Base-by-base conservation (phyloP, 2,888 invertebrate genomes). In the Vanessa cardui region DNA sequence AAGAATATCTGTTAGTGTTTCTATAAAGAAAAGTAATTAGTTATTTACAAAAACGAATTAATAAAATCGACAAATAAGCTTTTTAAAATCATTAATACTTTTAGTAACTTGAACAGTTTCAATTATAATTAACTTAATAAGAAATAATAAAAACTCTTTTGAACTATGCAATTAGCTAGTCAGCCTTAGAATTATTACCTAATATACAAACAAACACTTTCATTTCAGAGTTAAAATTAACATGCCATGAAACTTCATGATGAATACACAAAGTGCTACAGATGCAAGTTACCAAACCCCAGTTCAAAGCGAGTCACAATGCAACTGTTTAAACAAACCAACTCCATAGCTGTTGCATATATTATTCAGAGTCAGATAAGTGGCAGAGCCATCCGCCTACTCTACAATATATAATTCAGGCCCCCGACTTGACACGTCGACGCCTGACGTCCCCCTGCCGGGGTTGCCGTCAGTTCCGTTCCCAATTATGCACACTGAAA, bases 401-500 rank as follows among this genome's bases (percentile, higher is more conserved):
- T 80, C 84, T 83, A 75, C 80, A 82, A 91, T 92, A 88, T 89
- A 87, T 92, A 85, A 92, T 92, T 92, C 91, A 92, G 50, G 78
- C 63, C 74, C 69, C 76, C 77, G 87, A 86, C 90, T 90, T 92
- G 92, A 91, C 92, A 92, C 90, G 91, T 91, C 92, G 90, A 78
- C 91, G 86, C 89, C 82, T 83, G 81, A 81, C 81, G 77, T 73
- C 77, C 78, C 77, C 76, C 79, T 76, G 60, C 56, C 67, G 80
- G 72, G 80, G 82, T 80, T 73, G 79, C 81, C 79, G 90, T 91
- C 92, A 91, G 85, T 92, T 83, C 82, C 83, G 79, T 73, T 77
- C 81, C 89, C 91, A 92, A 92, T 92, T 92, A 92, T 92, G 90
- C 91, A 90, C 81, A 83, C 78, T 85, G 84, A 90, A 90, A 89